Percentiles rank a stretch among this genome's conserved stretches.
Conservation (phyloP, 2,888 invertebrate species). For the Protophormia terraenovae region DNA sequence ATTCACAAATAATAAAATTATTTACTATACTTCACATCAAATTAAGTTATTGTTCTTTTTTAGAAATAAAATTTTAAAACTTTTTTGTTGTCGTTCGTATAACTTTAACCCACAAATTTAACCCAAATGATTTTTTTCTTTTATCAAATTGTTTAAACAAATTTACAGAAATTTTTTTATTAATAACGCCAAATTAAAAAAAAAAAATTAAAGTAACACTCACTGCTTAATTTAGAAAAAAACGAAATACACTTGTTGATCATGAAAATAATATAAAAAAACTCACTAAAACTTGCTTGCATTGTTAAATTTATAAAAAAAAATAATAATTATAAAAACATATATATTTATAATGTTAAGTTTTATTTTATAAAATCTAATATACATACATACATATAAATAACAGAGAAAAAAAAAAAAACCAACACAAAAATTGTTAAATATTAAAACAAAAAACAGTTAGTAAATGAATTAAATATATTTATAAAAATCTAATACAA, state of each 20-base stretch:
- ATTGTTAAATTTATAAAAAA: slow-evolving; percentile 60
- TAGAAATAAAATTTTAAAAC: too few species aligned
- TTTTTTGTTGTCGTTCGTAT: too few species aligned
- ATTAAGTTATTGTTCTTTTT: too few species aligned
- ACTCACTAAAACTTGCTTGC: slow-evolving; percentile 62
- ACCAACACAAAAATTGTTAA: slow-evolving; percentile 50
- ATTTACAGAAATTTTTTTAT: too few species aligned
- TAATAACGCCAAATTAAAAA: background rate
- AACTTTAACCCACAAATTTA: too few species aligned
- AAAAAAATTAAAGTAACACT: slow-evolving; percentile 18
- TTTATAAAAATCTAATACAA: slow-evolving; percentile 58
- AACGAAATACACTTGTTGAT: slow-evolving; percentile 48
- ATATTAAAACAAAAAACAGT: slow-evolving; percentile 18
- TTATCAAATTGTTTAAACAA: too few species aligned
- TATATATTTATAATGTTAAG: slow-evolving; percentile 56
- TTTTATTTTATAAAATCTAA: slow-evolving; percentile 57
- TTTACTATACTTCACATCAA: too few species aligned
- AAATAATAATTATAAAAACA: slow-evolving; percentile 20
- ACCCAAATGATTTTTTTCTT: too few species aligned
- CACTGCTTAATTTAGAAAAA: background rate
- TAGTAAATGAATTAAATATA: slow-evolving; percentile 48
- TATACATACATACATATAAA: slow-evolving; percentile 20
- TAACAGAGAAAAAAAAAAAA: slow-evolving; percentile 1
- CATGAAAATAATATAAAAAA: slow-evolving; percentile 27
- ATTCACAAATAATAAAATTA: too few species aligned